Base-by-base conservation (phyloP, 2,797 vertebrate species). In the Pygocentrus nattereri region DNA sequence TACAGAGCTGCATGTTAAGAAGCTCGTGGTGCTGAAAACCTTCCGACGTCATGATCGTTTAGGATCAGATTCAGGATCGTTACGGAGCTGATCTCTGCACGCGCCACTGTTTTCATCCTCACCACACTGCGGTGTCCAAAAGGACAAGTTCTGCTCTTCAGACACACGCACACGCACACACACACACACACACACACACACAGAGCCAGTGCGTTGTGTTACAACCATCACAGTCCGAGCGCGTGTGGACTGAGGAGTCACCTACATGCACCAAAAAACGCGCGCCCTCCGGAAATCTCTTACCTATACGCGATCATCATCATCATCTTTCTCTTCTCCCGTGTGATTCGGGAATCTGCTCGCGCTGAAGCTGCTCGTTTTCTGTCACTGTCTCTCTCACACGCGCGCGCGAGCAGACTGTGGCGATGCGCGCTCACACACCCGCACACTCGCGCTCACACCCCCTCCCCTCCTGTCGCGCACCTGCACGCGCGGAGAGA, bases 51-150 rank as follows among this genome's bases (percentile, higher is more conserved):
- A 3, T 44, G 41, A 1, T 44, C 8, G 41, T 44, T 1, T 3
- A 34, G 34, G 34, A 3, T 34, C 34, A 44, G 41, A 7, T 44
- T 44, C 41, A 10, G 41, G 7, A 38, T 38, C 3, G 38, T 38
- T 3, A 3, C 34, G 34, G 34, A 38, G 34, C 6, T 38, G 34
- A 38, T 38, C 56, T 59, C 19, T 25, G 70, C 78, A 62, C 88
- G 88, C 85, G 91, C 91, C 90, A 86, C 88, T 75, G 90, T 89
- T 89, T 88, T 49, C 76, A 67, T 71, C 47, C 87, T 69, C 50
- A 79, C 78, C 82, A 30, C 87, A 59, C 58, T 79, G 89, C 89
- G 88, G 76, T 16, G 74, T 15, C 58, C 59, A 49, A 61, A 52
- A 15, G 56, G 21, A 47, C 74, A 23, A 59, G n/a, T 52, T 30